phyloP scores from a whole-genome alignment of 1,140 invertebrate species.

The Steinernema khuongi region DNA sequence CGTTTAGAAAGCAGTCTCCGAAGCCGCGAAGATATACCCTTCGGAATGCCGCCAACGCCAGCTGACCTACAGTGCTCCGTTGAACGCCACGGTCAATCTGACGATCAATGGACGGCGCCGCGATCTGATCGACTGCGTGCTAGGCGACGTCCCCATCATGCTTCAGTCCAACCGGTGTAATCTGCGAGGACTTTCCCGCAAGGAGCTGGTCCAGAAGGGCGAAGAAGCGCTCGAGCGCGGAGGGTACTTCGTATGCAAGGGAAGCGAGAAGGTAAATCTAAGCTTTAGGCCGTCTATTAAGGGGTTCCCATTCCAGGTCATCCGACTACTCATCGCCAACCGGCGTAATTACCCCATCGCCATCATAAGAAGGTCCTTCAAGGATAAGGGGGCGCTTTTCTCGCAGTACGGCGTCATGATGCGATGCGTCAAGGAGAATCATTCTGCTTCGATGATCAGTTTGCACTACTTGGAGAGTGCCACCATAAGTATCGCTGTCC shows the following conservation, averaged over 20 bases:
- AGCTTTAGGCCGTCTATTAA: neutral
- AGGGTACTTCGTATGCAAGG: conserved; percentile 57
- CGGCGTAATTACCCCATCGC: conserved; percentile 56
- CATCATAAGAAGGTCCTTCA: conserved; percentile 42
- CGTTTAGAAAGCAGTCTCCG: neutral
- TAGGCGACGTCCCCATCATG: conserved; percentile 56
- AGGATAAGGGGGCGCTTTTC: conserved; percentile 53
- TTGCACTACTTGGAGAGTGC: conserved; percentile 55
- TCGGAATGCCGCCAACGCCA: conserved; percentile 56
- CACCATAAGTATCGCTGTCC: conserved; percentile 48
- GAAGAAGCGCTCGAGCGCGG: conserved; percentile 53
- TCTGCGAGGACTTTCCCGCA: conserved; percentile 36
- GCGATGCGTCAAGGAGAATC: conserved; percentile 49
- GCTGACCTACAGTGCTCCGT: conserved; percentile 49
- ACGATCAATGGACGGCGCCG: conserved; percentile 42
- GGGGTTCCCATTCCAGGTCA: conserved; percentile 32
- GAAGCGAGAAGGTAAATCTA: conserved; percentile 49
- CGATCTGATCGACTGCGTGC: conserved; percentile 44
- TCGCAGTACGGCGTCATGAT: conserved; percentile 58
- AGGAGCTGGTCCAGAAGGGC: conserved; percentile 44
- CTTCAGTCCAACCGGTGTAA: conserved; percentile 53
- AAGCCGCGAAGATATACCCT: conserved; percentile 26
- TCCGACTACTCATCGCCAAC: conserved; percentile 52
- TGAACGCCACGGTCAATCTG: conserved; percentile 43
- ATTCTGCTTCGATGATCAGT: conserved; percentile 50